Percentiles rank a stretch among this genome's conserved stretches.
These are phyloP conservation scores for Heptranchias perlo DNA, from an alignment of 2,113 vertebrate species.

Conservation along the genomic window DNA sequence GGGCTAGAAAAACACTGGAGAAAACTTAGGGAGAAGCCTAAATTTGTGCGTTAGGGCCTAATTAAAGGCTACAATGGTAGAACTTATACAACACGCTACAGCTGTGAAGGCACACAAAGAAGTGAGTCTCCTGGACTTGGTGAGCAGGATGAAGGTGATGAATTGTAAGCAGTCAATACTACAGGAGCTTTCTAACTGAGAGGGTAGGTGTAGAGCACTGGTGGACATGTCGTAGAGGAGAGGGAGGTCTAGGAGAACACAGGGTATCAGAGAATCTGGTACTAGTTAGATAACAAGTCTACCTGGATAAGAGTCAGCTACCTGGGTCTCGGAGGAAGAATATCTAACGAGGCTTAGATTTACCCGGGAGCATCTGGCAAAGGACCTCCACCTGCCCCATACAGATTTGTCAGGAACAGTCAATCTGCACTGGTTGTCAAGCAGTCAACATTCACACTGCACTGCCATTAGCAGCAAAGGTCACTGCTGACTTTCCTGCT, in stretches of 20 bases:
- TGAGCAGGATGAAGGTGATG: not conserved
- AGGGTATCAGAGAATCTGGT: not conserved
- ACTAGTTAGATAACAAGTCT: not conserved
- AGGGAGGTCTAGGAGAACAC: not conserved
- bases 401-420: not conserved
- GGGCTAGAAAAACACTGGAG: not conserved
- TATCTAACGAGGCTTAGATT: not conserved
- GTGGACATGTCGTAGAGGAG: not conserved
- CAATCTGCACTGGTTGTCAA: too few species aligned
- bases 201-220: not conserved
- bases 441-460: not conserved
- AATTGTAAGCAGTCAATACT: not conserved
- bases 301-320: not conserved
- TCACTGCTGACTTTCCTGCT: not conserved
- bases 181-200: not conserved
- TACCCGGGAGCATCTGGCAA: not conserved
- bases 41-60: not conserved
- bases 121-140: not conserved
- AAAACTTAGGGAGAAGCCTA: not conserved
- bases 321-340: not conserved
- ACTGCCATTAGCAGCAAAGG: not conserved
- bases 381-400: not conserved
- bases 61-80: not conserved
- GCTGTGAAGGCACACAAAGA: not conserved
- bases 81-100: not conserved